These are phyloP conservation scores for Lepidiolamprologus cunningtoni DNA, from an alignment of 2,113 vertebrate species.

Conservation along the genomic window DNA sequence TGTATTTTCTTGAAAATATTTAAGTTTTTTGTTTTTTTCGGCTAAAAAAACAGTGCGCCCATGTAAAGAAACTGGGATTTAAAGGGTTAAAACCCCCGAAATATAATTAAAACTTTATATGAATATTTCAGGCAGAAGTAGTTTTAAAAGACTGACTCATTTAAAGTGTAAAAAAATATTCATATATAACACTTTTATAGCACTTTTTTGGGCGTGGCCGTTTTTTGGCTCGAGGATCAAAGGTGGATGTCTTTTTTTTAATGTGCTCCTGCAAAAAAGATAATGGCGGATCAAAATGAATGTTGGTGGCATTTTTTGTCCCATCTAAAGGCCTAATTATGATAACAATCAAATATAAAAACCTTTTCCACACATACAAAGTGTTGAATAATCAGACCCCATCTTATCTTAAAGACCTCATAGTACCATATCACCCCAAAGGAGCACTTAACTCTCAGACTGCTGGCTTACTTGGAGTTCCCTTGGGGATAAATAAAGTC, in stretches of 20 bases:
- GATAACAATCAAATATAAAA: neutral
- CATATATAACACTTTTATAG: accelerated
- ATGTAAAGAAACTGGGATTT: neutral
- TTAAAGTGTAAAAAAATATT: neutral
- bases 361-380: neutral
- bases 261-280: too few relatives aligned
- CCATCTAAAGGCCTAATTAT: too few relatives aligned
- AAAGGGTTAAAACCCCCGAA: neutral
- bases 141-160: neutral
- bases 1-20: accelerated
- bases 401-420: neutral
- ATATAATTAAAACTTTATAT: neutral
- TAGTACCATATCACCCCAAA: neutral
- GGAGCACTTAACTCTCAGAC: neutral
- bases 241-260: neutral
- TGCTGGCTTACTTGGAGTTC: neutral
- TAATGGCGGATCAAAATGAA: too few relatives aligned
- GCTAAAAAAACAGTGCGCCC: accelerated
- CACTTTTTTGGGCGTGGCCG: accelerated
- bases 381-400: accelerated
- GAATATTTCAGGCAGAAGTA: neutral
- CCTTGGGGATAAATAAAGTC: neutral
- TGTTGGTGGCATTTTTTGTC: too few relatives aligned
- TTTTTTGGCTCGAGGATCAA: neutral
- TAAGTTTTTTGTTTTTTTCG: accelerated